Conservation (phyloP, 37 sponge, comb jelly and placozoan species). For the Theonella swinhoei region DNA sequence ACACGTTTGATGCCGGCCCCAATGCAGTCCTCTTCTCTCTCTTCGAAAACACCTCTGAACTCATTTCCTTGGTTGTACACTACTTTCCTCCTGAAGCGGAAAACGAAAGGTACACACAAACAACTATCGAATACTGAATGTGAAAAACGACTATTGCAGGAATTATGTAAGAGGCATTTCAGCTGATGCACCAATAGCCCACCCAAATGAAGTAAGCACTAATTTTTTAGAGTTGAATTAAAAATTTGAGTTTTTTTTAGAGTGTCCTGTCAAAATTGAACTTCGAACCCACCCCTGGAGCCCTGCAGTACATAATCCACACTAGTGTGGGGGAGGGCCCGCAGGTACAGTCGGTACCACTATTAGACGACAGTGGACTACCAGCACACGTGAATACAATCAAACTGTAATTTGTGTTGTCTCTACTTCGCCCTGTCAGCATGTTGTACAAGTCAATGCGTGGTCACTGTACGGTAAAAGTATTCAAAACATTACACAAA, state of each 20-base stretch:
- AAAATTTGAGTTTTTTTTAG: constrained; percentile 11
- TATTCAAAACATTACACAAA: no score
- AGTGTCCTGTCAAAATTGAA: not conserved
- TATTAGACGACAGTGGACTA: constrained; percentile 48
- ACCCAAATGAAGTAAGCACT: not conserved
- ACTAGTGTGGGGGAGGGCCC: constrained; percentile 79
- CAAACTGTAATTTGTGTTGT: no score
- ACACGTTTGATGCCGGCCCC: constrained; percentile 99
- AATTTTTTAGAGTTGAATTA: not conserved
- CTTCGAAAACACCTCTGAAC: constrained; percentile 47
- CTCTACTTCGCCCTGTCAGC: no score
- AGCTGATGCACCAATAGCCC: not conserved
- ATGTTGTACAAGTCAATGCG: no score
- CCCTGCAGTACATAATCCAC: constrained; percentile 71
- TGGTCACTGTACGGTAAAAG: no score
- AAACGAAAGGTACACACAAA: constrained; percentile 10
- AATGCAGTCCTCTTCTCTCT: constrained; percentile 90
- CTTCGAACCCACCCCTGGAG: constrained; percentile 25
- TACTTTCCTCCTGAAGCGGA: constrained; percentile 58
- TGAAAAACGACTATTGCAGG: not conserved
- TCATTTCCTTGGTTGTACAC: constrained; percentile 61
- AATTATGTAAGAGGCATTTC: constrained; percentile 4
- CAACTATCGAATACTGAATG: not conserved
- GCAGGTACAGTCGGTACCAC: constrained; percentile 2
- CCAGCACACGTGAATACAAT: no score